Percentiles rank a stretch among this genome's conserved stretches.
These are phyloP conservation scores for Neomicropteryx cornuta DNA, from an alignment of 1,140 invertebrate species.

Conservation along the genomic window DNA sequence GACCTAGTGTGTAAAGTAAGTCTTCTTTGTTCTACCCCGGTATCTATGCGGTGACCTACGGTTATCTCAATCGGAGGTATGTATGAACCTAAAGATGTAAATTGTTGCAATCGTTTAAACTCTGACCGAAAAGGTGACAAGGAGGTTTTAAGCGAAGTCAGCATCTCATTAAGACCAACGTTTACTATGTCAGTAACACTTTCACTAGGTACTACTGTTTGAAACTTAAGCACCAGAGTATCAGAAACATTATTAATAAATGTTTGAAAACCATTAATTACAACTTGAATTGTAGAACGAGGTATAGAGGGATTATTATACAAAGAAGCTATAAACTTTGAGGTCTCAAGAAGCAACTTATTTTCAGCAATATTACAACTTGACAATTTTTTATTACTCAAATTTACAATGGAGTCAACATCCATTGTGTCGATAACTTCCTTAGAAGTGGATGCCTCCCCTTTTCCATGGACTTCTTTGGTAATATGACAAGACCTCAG, in stretches of 20 bases:
- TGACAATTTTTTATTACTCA: too few relatives aligned
- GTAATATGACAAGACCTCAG: background rate
- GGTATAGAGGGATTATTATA: too few relatives aligned
- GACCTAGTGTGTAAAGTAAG: background rate
- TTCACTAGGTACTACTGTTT: background rate
- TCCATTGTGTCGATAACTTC: too few relatives aligned
- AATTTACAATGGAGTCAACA: too few relatives aligned
- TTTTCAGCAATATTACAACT: too few relatives aligned
- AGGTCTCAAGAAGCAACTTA: too few relatives aligned
- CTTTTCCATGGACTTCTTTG: too few relatives aligned
- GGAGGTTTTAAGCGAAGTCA: background rate
- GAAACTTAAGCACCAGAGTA: background rate
- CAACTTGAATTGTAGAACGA: background rate
- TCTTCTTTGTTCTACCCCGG: background rate
- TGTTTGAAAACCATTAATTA: background rate
- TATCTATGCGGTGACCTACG: background rate
- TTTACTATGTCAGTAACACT: background rate
- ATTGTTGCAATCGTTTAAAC: background rate
- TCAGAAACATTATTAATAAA: background rate
- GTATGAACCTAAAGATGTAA: background rate
- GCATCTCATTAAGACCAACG: background rate
- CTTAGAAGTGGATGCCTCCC: too few relatives aligned
- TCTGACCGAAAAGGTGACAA: background rate
- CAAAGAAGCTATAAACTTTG: too few relatives aligned
- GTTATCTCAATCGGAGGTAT: background rate